phyloP scores from a whole-genome alignment of 2,113 vertebrate species.

The Chloroceryle aenea region DNA sequence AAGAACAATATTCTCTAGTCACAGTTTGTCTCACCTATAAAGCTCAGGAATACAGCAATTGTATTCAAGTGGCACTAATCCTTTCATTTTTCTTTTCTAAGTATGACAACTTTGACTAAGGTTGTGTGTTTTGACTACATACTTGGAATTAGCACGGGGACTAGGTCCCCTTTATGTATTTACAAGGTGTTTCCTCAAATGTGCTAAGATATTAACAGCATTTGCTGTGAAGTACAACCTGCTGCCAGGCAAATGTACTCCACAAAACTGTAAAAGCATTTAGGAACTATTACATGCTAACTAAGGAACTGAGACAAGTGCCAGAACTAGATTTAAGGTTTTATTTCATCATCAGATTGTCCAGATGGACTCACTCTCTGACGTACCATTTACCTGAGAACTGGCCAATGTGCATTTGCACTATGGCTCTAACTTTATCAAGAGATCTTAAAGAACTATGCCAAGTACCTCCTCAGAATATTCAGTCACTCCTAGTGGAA shows the following conservation, averaged over 20 bases:
- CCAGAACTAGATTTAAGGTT: neutral
- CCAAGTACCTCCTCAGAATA: neutral
- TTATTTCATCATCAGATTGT: neutral
- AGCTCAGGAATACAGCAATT: neutral
- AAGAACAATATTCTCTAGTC: conserved; percentile 33
- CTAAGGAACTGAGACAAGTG: neutral
- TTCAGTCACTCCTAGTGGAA: neutral
- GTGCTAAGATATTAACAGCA: neutral
- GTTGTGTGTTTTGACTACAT: neutral
- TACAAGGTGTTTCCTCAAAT: neutral
- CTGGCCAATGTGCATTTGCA: neutral
- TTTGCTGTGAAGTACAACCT: neutral
- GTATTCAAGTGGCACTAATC: neutral
- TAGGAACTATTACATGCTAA: neutral
- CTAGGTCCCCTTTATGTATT: neutral
- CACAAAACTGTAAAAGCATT: neutral
- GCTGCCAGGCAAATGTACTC: neutral
- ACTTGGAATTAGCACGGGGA: neutral
- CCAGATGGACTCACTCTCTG: neutral
- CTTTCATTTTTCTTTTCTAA: neutral
- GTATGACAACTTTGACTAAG: neutral
- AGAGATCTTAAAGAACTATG: neutral
- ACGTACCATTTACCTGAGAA: rapidly evolving
- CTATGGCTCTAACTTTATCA: neutral
- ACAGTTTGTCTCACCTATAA: neutral